A percentile compares a stretch with the other conserved stretches of the same genome.
Evolutionary conservation across 2,888 invertebrate species (phyloP).

Genomic region (Dryobotodes eremita): DNA sequence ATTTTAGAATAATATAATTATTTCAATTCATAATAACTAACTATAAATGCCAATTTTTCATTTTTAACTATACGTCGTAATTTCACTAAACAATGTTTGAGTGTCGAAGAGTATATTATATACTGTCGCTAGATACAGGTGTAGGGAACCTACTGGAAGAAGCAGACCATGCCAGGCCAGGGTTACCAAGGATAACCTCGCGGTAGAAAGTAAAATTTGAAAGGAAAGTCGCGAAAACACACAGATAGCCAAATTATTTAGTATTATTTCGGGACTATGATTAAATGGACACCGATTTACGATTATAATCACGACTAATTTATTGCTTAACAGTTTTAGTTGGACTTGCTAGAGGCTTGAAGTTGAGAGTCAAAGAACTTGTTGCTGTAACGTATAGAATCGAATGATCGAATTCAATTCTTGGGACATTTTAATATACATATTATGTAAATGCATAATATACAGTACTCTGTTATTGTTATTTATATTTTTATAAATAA

Average conservation of each 20-base stretch:
- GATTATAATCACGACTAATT: conserved; percentile 65
- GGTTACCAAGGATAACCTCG: conserved; percentile 13
- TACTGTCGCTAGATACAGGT: conserved; percentile 77
- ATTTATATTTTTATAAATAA: conserved; percentile 8
- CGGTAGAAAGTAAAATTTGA: conserved; percentile 22
- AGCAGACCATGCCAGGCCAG: conserved; percentile 33
- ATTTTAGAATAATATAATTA: conserved; percentile 91
- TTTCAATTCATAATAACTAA: conserved; percentile 91
- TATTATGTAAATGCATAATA: conserved; percentile 6
- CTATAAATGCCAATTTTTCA: conserved; percentile 89
- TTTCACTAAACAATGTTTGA: conserved; percentile 84
- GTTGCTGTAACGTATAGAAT: background rate
- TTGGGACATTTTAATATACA: background rate
- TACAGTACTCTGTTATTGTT: background rate
- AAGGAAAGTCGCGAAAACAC: conserved; percentile 49
- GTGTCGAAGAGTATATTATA: conserved; percentile 75
- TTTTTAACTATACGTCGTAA: conserved; percentile 86
- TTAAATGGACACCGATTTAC: conserved; percentile 73
- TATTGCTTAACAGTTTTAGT: conserved; percentile 59
- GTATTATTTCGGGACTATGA: conserved; percentile 53
- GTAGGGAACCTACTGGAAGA: conserved; percentile 47
- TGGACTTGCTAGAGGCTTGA: conserved; percentile 40
- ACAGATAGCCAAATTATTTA: conserved; percentile 71
- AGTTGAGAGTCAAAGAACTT: background rate
- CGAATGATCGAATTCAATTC: background rate